phyloP scores from a whole-genome alignment of 2,888 invertebrate genomes.

The Epirrita christyi region DNA sequence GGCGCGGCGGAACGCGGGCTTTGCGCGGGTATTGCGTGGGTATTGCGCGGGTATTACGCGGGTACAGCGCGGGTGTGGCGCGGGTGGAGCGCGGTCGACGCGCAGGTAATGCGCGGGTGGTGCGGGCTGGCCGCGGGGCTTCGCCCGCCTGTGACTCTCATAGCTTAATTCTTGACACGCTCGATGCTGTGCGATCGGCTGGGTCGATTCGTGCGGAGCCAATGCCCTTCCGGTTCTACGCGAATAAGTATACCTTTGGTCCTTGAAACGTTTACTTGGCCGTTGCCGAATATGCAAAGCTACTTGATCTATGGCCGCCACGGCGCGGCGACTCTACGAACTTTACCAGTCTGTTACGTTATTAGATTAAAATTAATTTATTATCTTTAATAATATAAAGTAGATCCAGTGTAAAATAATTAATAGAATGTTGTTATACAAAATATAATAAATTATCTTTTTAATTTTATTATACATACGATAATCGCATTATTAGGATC shows the following conservation, averaged over 20 bases:
- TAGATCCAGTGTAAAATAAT: slow-evolving; percentile 83
- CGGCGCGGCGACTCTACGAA: slow-evolving; percentile 84
- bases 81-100: slow-evolving; percentile 47
- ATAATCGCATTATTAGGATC: slow-evolving; percentile 81
- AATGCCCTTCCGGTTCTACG: slow-evolving; percentile 83
- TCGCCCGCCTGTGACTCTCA: slow-evolving; percentile 50
- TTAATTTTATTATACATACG: slow-evolving; percentile 75
- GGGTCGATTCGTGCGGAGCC: slow-evolving; percentile 82
- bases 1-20: slow-evolving; percentile 61
- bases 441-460: slow-evolving; percentile 84
- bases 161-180: slow-evolving; percentile 70
- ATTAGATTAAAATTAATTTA: slow-evolving; percentile 84
- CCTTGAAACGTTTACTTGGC: slow-evolving; percentile 83
- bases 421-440: slow-evolving; percentile 80
- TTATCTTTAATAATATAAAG: slow-evolving; percentile 83
- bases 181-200: slow-evolving; percentile 74
- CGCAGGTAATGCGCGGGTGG: slow-evolving; percentile 48
- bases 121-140: slow-evolving; percentile 41
- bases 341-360: slow-evolving; percentile 85
- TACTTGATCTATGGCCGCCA: slow-evolving; percentile 83
- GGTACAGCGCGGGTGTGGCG: slow-evolving; percentile 48
- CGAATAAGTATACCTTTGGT: slow-evolving; percentile 84
- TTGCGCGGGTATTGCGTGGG: slow-evolving; percentile 40
- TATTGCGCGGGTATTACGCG: slow-evolving; percentile 42
- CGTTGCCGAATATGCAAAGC: slow-evolving; percentile 84